phyloP scores from a whole-genome alignment of 2,888 invertebrate genomes.

The Euplexia lucipara region DNA sequence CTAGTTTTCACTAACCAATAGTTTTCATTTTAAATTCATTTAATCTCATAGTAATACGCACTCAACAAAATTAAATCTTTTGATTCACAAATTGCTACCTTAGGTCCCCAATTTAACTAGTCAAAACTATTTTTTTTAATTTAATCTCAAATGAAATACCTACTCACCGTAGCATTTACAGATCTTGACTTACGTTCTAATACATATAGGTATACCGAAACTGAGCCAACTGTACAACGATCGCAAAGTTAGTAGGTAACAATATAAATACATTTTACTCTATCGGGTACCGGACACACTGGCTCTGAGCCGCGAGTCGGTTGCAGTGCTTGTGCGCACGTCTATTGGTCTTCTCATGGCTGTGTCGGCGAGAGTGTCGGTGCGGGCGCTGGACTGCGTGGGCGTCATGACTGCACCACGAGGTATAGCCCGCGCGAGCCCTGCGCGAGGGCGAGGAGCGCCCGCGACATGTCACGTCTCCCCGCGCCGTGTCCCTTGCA shows the following conservation, averaged over 20 bases:
- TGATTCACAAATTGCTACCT: conserved; percentile 7
- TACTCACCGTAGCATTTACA: conserved; percentile 19
- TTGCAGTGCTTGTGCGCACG: conserved; percentile 62
- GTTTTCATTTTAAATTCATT: conserved; percentile 21
- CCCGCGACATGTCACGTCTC: conserved; percentile 69
- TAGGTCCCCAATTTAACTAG: conserved; percentile 16
- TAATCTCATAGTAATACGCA: background rate
- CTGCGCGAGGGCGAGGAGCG: conserved; percentile 72
- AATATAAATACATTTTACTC: conserved; percentile 56
- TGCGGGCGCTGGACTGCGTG: conserved; percentile 65
- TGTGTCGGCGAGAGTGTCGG: conserved; percentile 66
- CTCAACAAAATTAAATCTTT: conserved; percentile 9
- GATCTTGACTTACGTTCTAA: conserved; percentile 16
- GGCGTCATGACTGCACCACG: conserved; percentile 75
- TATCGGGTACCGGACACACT: conserved; percentile 56
- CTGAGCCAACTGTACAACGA: conserved; percentile 53
- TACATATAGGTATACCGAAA: conserved; percentile 39
- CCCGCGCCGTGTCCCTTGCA: conserved; percentile 74
- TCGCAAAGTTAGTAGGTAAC: conserved; percentile 61
- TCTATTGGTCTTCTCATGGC: conserved; percentile 53
- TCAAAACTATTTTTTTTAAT: conserved; percentile 3
- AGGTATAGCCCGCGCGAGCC: conserved; percentile 70
- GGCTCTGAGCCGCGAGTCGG: conserved; percentile 53
- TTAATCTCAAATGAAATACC: conserved; percentile 7
- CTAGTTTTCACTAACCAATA: conserved; percentile 75